phyloP scores from a whole-genome alignment of 2,113 vertebrate species.

The Megaceryle maxima region DNA sequence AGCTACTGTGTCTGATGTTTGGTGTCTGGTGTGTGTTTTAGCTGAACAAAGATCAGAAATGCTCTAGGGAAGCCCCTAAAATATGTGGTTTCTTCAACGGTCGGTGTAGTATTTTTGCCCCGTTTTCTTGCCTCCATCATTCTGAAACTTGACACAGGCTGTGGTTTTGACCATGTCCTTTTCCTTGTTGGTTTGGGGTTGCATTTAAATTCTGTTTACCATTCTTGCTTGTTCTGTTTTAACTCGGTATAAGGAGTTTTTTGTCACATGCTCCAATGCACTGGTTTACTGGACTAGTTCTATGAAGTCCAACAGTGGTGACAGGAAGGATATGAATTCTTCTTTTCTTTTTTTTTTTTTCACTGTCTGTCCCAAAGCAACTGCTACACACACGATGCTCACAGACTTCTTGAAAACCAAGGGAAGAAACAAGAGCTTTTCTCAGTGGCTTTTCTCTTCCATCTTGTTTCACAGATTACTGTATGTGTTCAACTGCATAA shows the following conservation, averaged over 20 bases:
- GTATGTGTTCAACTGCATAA: background rate
- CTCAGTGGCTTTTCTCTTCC: background rate
- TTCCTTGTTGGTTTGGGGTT: background rate
- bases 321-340: background rate
- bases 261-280: background rate
- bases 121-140: background rate
- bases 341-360: background rate
- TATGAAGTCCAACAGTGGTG: background rate
- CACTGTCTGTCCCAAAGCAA: background rate
- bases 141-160: slow-evolving; percentile 13
- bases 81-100: slow-evolving; percentile 7
- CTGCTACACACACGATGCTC: background rate
- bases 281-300: background rate
- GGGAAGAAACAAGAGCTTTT: background rate
- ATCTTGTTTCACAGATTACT: background rate
- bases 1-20: background rate
- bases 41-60: slow-evolving; percentile 11
- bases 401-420: background rate
- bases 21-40: background rate
- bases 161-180: background rate
- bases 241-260: background rate
- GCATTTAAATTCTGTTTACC: background rate
- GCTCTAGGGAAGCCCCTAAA: slow-evolving; percentile 36
- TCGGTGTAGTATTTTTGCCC: background rate
- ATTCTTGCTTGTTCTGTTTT: background rate